Evolutionary conservation across 37 sponge, comb jelly and placozoan species (phyloP).

Genomic region (Ianthella basta): DNA sequence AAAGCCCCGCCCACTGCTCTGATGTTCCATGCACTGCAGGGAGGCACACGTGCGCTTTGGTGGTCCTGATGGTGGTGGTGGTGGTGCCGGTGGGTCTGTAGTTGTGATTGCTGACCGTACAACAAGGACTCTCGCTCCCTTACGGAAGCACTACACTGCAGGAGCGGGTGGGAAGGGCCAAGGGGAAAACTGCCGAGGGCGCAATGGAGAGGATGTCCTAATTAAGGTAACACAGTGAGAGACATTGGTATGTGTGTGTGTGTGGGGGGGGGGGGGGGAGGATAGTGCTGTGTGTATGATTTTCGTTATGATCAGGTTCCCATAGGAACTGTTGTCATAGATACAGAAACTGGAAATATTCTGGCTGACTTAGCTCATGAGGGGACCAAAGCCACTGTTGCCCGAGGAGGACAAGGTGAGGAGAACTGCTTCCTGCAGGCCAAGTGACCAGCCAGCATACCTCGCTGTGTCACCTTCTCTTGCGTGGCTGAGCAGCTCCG

Average conservation of each 20-base stretch:
- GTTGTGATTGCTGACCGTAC: constrained; percentile 29
- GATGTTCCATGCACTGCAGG: background rate
- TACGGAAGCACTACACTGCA: constrained; percentile 63
- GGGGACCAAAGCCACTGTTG: constrained; percentile 49
- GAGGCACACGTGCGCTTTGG: constrained; percentile 53
- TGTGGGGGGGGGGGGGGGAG: background rate
- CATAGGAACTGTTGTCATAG: constrained; percentile 84
- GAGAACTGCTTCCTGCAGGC: background rate
- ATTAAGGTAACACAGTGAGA: constrained; percentile 44
- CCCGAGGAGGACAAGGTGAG: constrained; percentile 76
- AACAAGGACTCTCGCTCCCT: constrained; percentile 40
- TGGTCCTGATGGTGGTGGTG: constrained; percentile 87
- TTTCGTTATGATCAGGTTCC: constrained; percentile 59
- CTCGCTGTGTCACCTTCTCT: background rate
- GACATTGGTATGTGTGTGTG: background rate
- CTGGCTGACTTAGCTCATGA: constrained; percentile 68
- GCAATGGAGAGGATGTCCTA: constrained; percentile 49
- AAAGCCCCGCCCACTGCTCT: no score
- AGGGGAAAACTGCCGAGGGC: constrained; percentile 54
- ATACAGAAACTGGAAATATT: constrained; percentile 38
- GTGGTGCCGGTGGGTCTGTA: constrained; percentile 83
- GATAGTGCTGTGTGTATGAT: background rate
- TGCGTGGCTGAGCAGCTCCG: background rate
- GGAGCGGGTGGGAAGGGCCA: constrained; percentile 59
- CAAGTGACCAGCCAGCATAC: background rate